Evolutionary conservation across 1,140 invertebrate species (phyloP).

Genomic region (Magallana angulata): DNA sequence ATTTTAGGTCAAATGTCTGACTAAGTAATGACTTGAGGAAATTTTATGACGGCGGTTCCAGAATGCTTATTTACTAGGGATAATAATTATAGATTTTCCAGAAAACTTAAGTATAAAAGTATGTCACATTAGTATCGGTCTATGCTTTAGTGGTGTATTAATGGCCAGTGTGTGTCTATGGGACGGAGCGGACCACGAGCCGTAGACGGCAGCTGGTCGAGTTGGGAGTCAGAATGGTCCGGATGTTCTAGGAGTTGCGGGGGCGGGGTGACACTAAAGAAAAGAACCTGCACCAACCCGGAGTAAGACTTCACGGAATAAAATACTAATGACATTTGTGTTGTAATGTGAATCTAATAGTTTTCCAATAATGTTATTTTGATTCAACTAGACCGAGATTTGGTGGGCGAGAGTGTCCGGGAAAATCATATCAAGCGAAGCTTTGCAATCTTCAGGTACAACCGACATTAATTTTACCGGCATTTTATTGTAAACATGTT

Average conservation of each 20-base stretch:
- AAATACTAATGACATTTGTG: no score
- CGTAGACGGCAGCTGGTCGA: constrained; percentile 65
- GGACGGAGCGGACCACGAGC: constrained; percentile 58
- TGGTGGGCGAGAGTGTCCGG: constrained; percentile 44
- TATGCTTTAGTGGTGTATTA: constrained; percentile 64
- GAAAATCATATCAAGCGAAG: constrained; percentile 39
- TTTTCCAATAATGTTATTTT: not conserved
- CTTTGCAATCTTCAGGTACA: constrained; percentile 52
- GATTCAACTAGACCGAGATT: constrained; percentile 45
- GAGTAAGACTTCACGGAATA: constrained; percentile 52
- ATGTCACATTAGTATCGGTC: not conserved
- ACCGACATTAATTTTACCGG: not conserved
- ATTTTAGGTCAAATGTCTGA: no score
- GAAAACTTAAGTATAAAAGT: no score
- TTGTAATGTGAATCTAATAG: no score
- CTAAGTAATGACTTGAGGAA: no score
- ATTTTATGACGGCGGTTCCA: no score
- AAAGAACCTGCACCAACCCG: constrained; percentile 64
- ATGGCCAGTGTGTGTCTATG: constrained; percentile 62
- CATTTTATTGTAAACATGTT: no score
- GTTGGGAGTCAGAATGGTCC: constrained; percentile 62
- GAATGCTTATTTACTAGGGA: no score
- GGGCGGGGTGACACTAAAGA: constrained; percentile 64
- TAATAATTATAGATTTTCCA: no score
- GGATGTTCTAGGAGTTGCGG: constrained; percentile 65